Evolutionary conservation across 92 coral and sea anemone species (phyloP).

Genomic region (Palythoa caribaeorum): DNA sequence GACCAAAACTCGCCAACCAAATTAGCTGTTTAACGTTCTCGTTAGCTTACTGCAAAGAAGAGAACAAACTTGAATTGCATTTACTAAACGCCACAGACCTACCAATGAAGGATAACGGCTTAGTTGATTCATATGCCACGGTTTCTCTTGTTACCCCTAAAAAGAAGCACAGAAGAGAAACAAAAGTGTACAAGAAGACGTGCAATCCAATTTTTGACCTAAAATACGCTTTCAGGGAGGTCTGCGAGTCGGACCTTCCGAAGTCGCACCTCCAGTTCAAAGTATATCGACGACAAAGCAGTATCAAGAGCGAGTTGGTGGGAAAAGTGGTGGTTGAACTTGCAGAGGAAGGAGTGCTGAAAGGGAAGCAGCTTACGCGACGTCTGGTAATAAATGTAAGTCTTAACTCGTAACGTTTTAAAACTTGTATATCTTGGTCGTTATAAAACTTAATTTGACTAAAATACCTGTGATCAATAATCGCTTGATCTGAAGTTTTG

Average conservation of each 20-base stretch:
- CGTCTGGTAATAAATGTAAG: slow-evolving; percentile 50
- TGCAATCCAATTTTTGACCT: slow-evolving; percentile 88
- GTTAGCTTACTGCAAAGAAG: slow-evolving; percentile 49
- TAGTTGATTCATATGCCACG: slow-evolving; percentile 74
- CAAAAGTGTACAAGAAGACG: slow-evolving; percentile 79
- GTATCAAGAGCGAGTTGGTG: slow-evolving; percentile 53
- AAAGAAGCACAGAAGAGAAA: slow-evolving; percentile 71
- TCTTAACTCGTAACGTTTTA: slow-evolving; percentile 36
- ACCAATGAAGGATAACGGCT: slow-evolving; percentile 67
- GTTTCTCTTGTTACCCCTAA: slow-evolving; percentile 70
- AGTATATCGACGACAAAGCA: slow-evolving; percentile 54
- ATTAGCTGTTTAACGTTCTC: slow-evolving; percentile 60
- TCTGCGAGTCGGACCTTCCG: slow-evolving; percentile 59
- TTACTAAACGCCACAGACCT: slow-evolving; percentile 79
- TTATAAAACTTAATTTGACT: too few species aligned
- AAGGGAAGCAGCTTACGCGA: slow-evolving; percentile 47
- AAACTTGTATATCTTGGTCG: too few species aligned
- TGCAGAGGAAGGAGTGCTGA: slow-evolving; percentile 51
- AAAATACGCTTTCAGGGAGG: slow-evolving; percentile 59
- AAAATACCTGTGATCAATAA: too few species aligned
- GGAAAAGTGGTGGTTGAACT: slow-evolving; percentile 68
- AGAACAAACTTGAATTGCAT: slow-evolving; percentile 65
- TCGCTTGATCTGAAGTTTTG: too few species aligned
- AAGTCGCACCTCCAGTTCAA: slow-evolving; percentile 69
- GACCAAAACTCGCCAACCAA: slow-evolving; percentile 26